Evolutionary conservation across 2,888 invertebrate species (phyloP).

Genomic region (Epirrhoe alternata): DNA sequence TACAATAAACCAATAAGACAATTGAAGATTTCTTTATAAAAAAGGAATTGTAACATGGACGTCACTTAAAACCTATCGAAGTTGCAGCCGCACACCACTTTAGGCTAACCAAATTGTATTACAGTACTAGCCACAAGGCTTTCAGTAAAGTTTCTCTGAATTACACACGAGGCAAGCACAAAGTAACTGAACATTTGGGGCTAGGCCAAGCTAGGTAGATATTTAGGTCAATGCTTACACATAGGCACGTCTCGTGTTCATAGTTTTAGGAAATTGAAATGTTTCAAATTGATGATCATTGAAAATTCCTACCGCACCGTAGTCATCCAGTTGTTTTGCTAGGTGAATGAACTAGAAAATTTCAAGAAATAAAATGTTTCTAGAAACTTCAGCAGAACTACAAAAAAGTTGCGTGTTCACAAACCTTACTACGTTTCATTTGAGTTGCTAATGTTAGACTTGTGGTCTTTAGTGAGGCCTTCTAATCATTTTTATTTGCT

Average conservation of each 20-base stretch:
- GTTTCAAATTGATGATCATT: neutral
- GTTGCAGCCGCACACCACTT: slow-evolving; percentile 13
- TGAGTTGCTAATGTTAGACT: slow-evolving; percentile 34
- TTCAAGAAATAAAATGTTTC: neutral
- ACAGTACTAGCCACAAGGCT: slow-evolving; percentile 25
- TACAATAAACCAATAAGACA: too few relatives aligned
- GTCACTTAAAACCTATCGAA: neutral
- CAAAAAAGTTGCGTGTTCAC: slow-evolving; percentile 30
- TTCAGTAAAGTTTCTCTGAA: slow-evolving; percentile 30
- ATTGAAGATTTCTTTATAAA: neutral
- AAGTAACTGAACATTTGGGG: slow-evolving; percentile 31
- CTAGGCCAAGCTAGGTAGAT: slow-evolving; percentile 27
- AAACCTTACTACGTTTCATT: slow-evolving; percentile 25
- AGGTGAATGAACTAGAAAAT: neutral
- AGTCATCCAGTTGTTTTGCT: too few relatives aligned
- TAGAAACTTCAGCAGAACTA: slow-evolving; percentile 1
- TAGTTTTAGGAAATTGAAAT: slow-evolving; percentile 13
- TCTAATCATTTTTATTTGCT: slow-evolving; percentile 3
- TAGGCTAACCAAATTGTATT: slow-evolving; percentile 25
- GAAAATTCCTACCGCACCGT: too few relatives aligned
- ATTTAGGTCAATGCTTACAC: slow-evolving; percentile 39
- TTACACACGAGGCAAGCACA: slow-evolving; percentile 28
- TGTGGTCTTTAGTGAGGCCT: slow-evolving; percentile 14
- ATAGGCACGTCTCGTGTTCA: slow-evolving; percentile 1
- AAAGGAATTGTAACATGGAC: neutral